phyloP scores from a whole-genome alignment of 2,797 vertebrate species.

The Emydoidea blandingii region DNA sequence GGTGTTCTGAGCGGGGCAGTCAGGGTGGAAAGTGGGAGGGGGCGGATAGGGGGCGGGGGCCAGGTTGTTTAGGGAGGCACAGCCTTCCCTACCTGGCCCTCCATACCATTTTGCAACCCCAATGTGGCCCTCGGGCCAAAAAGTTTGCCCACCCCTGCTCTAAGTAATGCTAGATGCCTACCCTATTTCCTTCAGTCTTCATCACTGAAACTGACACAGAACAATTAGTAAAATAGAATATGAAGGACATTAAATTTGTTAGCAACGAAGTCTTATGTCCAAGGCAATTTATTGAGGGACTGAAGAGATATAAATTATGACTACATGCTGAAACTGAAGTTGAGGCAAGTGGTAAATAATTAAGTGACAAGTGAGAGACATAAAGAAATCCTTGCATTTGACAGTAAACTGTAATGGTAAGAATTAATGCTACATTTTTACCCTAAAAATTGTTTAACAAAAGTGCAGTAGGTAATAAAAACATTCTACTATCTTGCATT shows the following conservation, averaged over 20 bases:
- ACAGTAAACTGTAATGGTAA: neutral
- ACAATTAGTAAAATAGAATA: slow-evolving; percentile 33
- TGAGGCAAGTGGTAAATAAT: neutral
- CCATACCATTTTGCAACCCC: too few relatives aligned
- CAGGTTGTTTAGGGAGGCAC: too few relatives aligned
- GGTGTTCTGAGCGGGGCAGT: too few relatives aligned
- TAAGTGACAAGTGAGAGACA: neutral
- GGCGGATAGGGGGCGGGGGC: too few relatives aligned
- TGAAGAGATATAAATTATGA: neutral
- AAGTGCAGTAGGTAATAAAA: neutral
- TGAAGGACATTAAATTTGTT: neutral
- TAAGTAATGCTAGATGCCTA: neutral
- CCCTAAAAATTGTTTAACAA: neutral
- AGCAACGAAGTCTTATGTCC: neutral
- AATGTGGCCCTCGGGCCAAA: too few relatives aligned
- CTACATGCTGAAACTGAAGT: neutral
- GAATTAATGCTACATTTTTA: neutral
- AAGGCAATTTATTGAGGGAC: neutral
- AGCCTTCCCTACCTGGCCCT: too few relatives aligned
- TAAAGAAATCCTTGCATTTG: neutral
- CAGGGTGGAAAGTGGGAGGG: too few relatives aligned
- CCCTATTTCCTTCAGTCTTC: neutral
- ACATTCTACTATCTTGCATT: neutral
- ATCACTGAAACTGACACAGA: neutral
- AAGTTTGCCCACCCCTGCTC: too few relatives aligned